Base-by-base conservation (phyloP, 1,140 invertebrate genomes). In the Drosophila teissieri region DNA sequence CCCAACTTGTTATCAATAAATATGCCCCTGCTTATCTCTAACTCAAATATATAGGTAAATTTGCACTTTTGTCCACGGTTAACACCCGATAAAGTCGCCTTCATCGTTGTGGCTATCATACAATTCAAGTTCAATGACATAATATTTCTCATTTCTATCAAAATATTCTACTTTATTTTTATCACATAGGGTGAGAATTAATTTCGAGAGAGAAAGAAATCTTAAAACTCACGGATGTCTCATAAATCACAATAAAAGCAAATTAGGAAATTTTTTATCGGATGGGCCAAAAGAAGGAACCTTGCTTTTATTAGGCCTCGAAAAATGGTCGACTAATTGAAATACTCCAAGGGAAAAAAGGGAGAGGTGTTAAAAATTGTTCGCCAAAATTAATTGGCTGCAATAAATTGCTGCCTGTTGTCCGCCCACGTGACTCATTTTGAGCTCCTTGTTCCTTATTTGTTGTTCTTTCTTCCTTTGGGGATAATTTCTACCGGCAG, bases 171-270 rank as follows among this genome's bases (percentile, higher is more conserved):
- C 15, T 17, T 69, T 24, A n/a, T 27, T 40, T 11, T 63, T 17
- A 64, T 51, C 40, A 51, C 10, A 34, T 14, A 55, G 31, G 36
- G 12, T 40, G 22, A 37, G 27, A 14, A 67, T 12, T 3, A 34
- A 15, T 12, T 17, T 15, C 1, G 7, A 17, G 44, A 14, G 34
- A 10, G 34, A n/a, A 65, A 40, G 22, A 31, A 31, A 19, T 69
- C 31, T 27, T 24, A 17, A n/a, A 8, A 22, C 63, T 57, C 75
- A 79, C 60, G 70, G 49, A 53, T 60, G 45, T 58, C 27, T 45
- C 80, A 89, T 89, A 84, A 89, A 89, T 89, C 84, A 89, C 80
- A 89, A 89, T 89, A 89, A 84, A 89, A 89, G 84, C 55, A 84
- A 89, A 89, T 89, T 89, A 89, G 85, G 44, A 61, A 79, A 80